Evolutionary conservation across 2,888 invertebrate species (phyloP).

Genomic region (Heliothis peltigera): DNA sequence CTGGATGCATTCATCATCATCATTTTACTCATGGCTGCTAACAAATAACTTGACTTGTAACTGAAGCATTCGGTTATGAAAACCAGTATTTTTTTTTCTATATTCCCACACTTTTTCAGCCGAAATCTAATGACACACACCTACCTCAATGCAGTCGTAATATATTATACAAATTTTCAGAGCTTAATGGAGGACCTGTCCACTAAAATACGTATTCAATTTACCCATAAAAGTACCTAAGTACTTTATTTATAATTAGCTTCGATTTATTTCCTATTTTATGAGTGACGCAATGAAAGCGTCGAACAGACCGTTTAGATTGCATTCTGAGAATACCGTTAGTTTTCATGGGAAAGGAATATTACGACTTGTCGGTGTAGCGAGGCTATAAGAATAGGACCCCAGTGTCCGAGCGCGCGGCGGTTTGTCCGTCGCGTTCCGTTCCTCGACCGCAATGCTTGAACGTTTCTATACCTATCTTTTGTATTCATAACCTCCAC

Average conservation of each 20-base stretch:
- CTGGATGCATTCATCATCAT: too few relatives aligned
- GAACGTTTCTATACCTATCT: slow-evolving; percentile 76
- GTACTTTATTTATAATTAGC: not conserved
- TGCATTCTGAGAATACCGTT: not conserved
- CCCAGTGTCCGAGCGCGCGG: slow-evolving; percentile 64
- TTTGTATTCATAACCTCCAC: slow-evolving; percentile 84
- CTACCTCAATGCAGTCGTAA: too few relatives aligned
- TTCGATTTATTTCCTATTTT: slow-evolving; percentile 1
- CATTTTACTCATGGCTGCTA: too few relatives aligned
- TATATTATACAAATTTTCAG: too few relatives aligned
- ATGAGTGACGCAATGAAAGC: slow-evolving; percentile 6
- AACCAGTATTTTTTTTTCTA: too few relatives aligned
- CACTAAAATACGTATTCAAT: too few relatives aligned
- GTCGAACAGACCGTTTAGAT: not conserved
- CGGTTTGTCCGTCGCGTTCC: slow-evolving; percentile 77
- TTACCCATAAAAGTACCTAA: too few relatives aligned
- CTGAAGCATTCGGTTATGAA: too few relatives aligned
- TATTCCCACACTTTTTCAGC: too few relatives aligned
- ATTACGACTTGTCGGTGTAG: slow-evolving; percentile 1
- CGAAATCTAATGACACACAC: too few relatives aligned
- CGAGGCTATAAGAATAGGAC: slow-evolving; percentile 70
- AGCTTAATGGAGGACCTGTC: too few relatives aligned
- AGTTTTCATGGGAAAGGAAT: slow-evolving; percentile 19
- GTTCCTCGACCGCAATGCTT: slow-evolving; percentile 80
- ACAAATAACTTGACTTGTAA: too few relatives aligned